These are phyloP conservation scores for Sigmodon hispidus DNA, from an alignment of 2,113 vertebrate genomes.

Conservation along the genomic window DNA sequence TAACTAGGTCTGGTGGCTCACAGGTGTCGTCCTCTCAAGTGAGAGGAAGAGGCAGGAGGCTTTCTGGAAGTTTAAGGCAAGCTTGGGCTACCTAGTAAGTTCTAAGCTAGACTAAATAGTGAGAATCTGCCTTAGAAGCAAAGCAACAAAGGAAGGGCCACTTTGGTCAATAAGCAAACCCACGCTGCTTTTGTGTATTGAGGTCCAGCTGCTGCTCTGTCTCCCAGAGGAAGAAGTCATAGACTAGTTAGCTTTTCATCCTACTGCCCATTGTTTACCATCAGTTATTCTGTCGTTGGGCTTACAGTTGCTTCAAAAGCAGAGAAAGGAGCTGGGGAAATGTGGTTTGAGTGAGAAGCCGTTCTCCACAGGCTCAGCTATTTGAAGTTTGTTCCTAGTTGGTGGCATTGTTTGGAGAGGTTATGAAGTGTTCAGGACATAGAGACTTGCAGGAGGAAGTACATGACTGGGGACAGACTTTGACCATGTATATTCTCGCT, in stretches of 20 bases:
- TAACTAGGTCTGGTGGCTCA: not conserved
- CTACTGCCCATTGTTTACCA: not conserved
- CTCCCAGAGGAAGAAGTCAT: not conserved
- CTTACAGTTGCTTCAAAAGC: not conserved
- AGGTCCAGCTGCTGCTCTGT: no score
- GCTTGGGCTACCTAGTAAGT: not conserved
- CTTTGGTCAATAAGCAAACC: not conserved
- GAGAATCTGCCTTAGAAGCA: not conserved
- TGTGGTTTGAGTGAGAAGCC: not conserved
- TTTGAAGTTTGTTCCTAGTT: not conserved
- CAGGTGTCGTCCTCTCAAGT: not conserved
- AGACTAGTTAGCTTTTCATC: not conserved
- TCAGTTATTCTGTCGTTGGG: fast-evolving
- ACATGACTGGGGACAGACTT: not conserved
- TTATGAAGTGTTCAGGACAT: not conserved
- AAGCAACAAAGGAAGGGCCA: not conserved
- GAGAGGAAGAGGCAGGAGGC: not conserved
- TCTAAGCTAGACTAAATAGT: not conserved
- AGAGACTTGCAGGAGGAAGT: not conserved
- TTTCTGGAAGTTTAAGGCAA: not conserved
- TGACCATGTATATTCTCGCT: not conserved
- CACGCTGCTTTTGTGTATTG: fast-evolving
- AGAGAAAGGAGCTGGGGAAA: not conserved
- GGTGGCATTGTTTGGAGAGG: no score
- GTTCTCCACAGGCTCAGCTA: not conserved